Evolutionary conservation across 2,113 vertebrate species (phyloP), one percentile per base, ranked within the genome.

Genomic region (Leptobrachium ailaonicum): DNA sequence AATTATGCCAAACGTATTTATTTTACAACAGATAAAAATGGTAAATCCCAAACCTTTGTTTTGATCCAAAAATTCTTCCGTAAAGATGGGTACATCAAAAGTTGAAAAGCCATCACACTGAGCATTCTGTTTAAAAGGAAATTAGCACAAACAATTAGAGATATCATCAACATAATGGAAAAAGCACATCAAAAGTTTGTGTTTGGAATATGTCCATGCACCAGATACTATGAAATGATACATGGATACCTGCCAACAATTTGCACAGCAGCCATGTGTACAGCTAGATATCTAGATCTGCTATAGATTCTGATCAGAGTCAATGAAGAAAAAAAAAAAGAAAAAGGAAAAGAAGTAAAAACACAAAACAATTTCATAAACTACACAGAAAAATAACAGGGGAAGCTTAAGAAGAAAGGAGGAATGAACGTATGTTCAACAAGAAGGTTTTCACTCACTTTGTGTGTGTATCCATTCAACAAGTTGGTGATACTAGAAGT

Each of bases 21-120:
- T 8, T 12, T 60, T 12, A 3, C 56, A 60, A 60, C 9, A 12
- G 10, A 4, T 60, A 60, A 60, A 60, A 60, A 60, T 60, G 11
- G 10, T 60, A 13, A 60, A 60, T 79, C n/a, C 40, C 45, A 53
- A 40, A 99, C 98, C 96, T 95, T 99, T 99, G 86, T 98, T 99
- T 88, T 99, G 98, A 92, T 98, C 97, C 77, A 98, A 88, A 85
- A 99, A 99, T 84, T 99, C 98, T 80, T 99, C 98, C 0, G 98
- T 98, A 89, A 99, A 99, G 84, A 99, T 98, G 8, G 98, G 97
- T 9, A 98, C 95, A 0, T 98, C 96, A 0, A 98, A 95, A 20
- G 90, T 90, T 56, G 93, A 92, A 76, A 94, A 97, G 82, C 94
- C 90, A 63, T 92, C 93, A 0, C 94, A 86, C 54, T 91, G 73